A percentile compares a stretch with the other conserved stretches of the same genome.
These are phyloP conservation scores for Gorsachius magnificus DNA, from an alignment of 2,797 vertebrate species.

Conservation along the genomic window DNA sequence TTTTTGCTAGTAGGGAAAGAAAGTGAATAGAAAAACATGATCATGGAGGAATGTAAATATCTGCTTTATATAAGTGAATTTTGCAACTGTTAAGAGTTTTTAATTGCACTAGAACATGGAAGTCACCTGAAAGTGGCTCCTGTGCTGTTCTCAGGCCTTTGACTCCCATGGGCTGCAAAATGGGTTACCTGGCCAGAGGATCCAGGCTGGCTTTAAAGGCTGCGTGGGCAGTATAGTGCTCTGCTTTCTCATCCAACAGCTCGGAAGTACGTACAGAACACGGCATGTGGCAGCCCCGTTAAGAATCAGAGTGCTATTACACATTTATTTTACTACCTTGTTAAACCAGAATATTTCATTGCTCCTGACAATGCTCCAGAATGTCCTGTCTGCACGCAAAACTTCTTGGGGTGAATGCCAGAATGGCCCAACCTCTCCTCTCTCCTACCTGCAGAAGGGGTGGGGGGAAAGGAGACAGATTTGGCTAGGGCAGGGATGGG, in stretches of 20 bases:
- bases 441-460: neutral
- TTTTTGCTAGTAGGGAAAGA: neutral
- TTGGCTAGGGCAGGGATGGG: neutral
- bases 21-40: neutral
- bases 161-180: neutral
- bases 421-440: neutral
- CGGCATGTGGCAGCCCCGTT: neutral
- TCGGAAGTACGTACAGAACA: neutral
- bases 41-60: neutral
- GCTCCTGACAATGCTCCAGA: neutral
- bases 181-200: neutral
- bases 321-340: conserved; percentile 10
- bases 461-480: neutral
- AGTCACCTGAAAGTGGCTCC: neutral
- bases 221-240: neutral
- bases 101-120: neutral
- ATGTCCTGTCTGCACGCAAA: neutral
- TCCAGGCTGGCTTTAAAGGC: neutral
- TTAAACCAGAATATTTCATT: neutral
- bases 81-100: neutral
- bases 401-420: neutral
- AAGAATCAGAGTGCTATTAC: neutral
- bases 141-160: neutral
- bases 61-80: neutral
- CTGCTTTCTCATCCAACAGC: neutral